Evolutionary conservation across 2,797 vertebrate species (phyloP), one percentile per base, ranked within the genome.

Genomic region (Sorex maritimensis): DNA sequence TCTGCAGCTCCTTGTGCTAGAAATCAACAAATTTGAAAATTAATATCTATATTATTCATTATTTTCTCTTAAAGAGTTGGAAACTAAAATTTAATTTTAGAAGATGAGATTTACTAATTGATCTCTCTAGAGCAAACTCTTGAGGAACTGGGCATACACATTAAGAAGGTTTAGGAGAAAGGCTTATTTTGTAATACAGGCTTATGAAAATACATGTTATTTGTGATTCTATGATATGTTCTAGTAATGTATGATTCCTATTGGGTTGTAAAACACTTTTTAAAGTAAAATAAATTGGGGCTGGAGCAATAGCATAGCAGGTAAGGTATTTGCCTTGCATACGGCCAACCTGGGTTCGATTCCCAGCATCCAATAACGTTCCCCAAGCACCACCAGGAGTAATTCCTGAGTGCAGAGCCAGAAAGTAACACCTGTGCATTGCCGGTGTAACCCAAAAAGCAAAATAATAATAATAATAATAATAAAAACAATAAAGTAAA

Each of bases 71-170:
- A 85, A 86, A 88, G 79, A 71, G 30, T 46, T 79, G 72, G 88
- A 93, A 96, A 74, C 1, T 38, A 71, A 93, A 95, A 91, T 88
- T 93, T 89, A 93, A 94, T 87, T 96, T 95, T 92, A 49, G 28
- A 72, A 90, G 49, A 82, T 80, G 52, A 34, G 55, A 77, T 89
- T 88, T 85, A 6, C 44, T 90, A 86, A 80, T 86, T 86, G 65
- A 87, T 87, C 41, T 93, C 77, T 85, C 41, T 91, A 46, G 30
- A 91, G 86, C 78, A 15, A 93, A 75, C 23, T 90, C 3, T 28
- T 78, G n/a, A 87, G 28, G 49, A 96, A 91, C 73, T 30, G 6
- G 79, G 6, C 89, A 55, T 69, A 55, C 4, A 81, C 84, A 84
- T 44, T 44, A 44, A 91, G 77, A 75, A 90, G 5, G 41, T 74